Evolutionary conservation across 92 coral and sea anemone genomes (phyloP).

Genomic region (Scolanthus callimorphus): DNA sequence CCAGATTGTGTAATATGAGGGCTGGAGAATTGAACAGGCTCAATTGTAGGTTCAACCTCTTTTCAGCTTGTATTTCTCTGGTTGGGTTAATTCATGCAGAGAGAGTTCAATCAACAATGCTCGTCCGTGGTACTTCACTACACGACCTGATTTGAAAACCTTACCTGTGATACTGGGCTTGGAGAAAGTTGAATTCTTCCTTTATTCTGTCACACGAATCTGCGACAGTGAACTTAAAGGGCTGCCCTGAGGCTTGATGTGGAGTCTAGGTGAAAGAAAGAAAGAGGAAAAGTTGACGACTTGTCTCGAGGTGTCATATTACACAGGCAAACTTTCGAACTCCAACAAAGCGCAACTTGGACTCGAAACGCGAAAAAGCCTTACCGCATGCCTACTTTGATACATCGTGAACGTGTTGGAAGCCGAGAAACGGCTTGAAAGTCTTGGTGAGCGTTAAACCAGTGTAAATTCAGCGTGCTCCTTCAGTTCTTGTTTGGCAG

Average conservation of each 20-base stretch:
- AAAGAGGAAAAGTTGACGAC: constrained; percentile 31
- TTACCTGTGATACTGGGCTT: constrained; percentile 99
- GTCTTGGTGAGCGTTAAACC: constrained; percentile 62
- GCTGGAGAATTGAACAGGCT: too few relatives aligned
- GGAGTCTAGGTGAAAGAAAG: constrained; percentile 80
- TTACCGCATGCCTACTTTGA: constrained; percentile 91
- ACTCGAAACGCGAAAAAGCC: constrained; percentile 65
- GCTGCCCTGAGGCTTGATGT: constrained; percentile 97
- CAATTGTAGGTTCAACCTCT: too few relatives aligned
- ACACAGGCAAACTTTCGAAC: constrained; percentile 30
- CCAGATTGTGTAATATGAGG: too few relatives aligned
- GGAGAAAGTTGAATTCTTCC: constrained; percentile 99
- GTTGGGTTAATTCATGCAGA: constrained; percentile 89
- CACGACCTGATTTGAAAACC: constrained; percentile 14
- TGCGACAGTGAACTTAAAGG: constrained; percentile 94
- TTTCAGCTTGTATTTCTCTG: constrained; percentile 46
- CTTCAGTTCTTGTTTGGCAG: constrained; percentile 77
- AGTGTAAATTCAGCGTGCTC: constrained; percentile 64
- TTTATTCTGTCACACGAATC: constrained; percentile 99
- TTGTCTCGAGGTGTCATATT: constrained; percentile 77
- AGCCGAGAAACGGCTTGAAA: constrained; percentile 39
- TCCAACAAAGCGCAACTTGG: constrained; percentile 6
- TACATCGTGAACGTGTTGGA: constrained; percentile 68
- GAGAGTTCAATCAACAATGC: constrained; percentile 57
- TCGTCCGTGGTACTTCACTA: neutral